Evolutionary conservation across 2,888 invertebrate genomes (phyloP).

Genomic region (Aleiodes alternator): DNA sequence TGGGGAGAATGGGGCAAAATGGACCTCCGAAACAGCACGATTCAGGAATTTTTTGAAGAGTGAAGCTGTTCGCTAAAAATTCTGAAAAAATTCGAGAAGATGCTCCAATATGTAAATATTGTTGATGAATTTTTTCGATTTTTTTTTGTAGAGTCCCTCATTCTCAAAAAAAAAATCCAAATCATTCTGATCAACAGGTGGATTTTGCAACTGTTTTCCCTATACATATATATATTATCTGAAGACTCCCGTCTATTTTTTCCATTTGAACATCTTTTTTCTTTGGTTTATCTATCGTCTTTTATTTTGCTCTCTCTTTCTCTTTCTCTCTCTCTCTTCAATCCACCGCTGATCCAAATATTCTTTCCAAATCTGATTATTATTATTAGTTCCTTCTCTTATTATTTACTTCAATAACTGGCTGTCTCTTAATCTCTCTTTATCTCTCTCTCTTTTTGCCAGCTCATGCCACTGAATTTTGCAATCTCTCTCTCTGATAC

Average conservation of each 20-base stretch:
- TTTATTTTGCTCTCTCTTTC: slow-evolving; percentile 42
- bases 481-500: not conserved
- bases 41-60: no score
- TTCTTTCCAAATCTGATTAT: slow-evolving; percentile 19
- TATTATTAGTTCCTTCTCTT: slow-evolving; percentile 15
- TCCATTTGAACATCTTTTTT: slow-evolving; percentile 45
- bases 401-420: slow-evolving; percentile 46
- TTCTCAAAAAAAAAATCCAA: no score
- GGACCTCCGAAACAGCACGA: no score
- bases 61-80: no score
- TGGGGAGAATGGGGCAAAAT: no score
- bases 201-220: no score
- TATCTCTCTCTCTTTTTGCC: slow-evolving; percentile 14
- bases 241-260: slow-evolving; percentile 46
- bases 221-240: slow-evolving; percentile 15
- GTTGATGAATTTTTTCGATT: no score
- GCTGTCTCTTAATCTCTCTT: slow-evolving; percentile 29
- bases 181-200: no score
- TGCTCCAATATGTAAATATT: no score
- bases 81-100: no score
- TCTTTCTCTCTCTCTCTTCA: slow-evolving; percentile 42
- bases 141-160: no score
- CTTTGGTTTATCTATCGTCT: slow-evolving; percentile 52
- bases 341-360: slow-evolving; percentile 42
- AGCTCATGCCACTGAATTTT: slow-evolving; percentile 31